These are phyloP conservation scores for Netelia virgata DNA, from an alignment of 2,888 invertebrate genomes.

Conservation along the genomic window DNA sequence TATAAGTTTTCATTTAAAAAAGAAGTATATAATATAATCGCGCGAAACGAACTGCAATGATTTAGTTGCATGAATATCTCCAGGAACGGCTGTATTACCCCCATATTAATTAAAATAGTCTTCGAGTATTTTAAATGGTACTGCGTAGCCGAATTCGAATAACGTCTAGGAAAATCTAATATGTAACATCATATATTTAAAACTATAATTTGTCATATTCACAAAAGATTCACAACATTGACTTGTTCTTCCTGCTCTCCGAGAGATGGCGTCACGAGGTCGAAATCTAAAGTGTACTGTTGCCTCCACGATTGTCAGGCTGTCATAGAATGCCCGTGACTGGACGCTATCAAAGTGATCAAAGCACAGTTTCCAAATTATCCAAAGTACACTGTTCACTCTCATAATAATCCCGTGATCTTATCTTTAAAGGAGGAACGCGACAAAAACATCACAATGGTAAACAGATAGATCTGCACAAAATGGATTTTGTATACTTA, in stretches of 20 bases:
- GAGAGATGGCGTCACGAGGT: not conserved
- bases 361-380: conserved; percentile 49
- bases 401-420: conserved; percentile 33
- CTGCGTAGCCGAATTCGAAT: too few species aligned
- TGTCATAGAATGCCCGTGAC: conserved; percentile 6
- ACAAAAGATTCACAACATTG: too few species aligned
- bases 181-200: too few species aligned
- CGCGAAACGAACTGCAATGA: not conserved
- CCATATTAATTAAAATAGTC: too few species aligned
- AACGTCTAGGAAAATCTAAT: too few species aligned
- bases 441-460: conserved; percentile 40
- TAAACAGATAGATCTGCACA: conserved; percentile 5
- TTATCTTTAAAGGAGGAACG: conserved; percentile 8
- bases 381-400: conserved; percentile 32
- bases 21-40: not conserved
- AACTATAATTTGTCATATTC: too few species aligned
- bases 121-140: too few species aligned
- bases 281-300: too few species aligned
- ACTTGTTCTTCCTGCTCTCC: too few species aligned
- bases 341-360: conserved; percentile 1
- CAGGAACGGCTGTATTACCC: too few species aligned
- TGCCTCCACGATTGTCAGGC: conserved; percentile 1
- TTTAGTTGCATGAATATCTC: not conserved
- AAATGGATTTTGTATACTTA: not conserved
- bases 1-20: not conserved